Evolutionary conservation across 2,113 vertebrate genomes (phyloP).

Genomic region (Himantopus leucocephalus): DNA sequence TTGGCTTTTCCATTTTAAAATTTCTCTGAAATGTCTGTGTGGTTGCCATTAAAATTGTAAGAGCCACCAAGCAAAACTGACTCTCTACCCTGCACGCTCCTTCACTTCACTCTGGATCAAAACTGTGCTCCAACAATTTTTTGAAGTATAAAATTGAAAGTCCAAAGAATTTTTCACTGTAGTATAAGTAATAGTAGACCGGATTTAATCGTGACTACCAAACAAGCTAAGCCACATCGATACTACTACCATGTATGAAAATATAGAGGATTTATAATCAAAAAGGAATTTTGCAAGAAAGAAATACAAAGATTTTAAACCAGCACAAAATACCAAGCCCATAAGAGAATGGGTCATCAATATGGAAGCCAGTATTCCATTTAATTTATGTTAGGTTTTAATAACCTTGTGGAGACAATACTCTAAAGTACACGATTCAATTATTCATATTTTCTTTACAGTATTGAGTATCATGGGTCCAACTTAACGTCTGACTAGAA

Average conservation of each 20-base stretch:
- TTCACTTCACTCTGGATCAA: neutral
- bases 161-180: neutral
- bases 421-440: neutral
- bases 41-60: neutral
- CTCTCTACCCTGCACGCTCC: neutral
- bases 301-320: neutral
- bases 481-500: neutral
- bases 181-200: neutral
- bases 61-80: neutral
- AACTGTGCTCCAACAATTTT: neutral
- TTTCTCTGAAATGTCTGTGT: neutral
- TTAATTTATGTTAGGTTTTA: neutral
- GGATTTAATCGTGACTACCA: neutral
- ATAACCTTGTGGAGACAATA: neutral
- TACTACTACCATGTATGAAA: neutral
- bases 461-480: neutral
- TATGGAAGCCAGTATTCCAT: neutral
- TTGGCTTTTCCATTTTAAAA: neutral
- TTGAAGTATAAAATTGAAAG: neutral
- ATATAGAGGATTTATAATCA: neutral
- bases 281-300: neutral
- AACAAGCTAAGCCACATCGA: neutral
- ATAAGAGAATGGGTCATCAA: neutral
- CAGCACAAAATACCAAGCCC: neutral
- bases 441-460: neutral